Evolutionary conservation across 1,140 invertebrate species (phyloP).

Genomic region (Rhagoletis zephyria): DNA sequence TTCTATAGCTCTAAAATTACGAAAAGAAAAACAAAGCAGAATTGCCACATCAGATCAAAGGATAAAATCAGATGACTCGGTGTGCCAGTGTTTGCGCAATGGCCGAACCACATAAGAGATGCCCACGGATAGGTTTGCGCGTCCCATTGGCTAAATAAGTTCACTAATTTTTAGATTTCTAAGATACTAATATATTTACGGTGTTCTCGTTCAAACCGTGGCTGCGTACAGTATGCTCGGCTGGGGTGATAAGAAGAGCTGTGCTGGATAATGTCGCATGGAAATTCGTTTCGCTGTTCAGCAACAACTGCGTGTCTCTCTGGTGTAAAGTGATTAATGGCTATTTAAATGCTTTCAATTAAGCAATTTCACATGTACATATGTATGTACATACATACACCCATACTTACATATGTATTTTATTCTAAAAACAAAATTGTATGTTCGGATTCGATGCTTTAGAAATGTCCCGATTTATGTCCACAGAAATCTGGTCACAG

Average conservation of each 20-base stretch:
- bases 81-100: conserved; percentile 30
- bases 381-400: no score
- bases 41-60: background rate
- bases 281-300: conserved; percentile 48
- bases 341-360: conserved; percentile 52
- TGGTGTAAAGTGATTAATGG: conserved; percentile 39
- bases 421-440: background rate
- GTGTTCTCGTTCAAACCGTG: background rate
- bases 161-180: background rate
- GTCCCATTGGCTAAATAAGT: background rate
- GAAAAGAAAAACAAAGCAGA: background rate
- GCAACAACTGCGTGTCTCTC: conserved; percentile 31
- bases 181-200: background rate
- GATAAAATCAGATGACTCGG: conserved; percentile 21
- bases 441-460: background rate
- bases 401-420: no score
- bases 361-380: conserved; percentile 31
- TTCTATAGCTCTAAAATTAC: background rate
- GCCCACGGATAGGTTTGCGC: background rate
- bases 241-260: background rate
- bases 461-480: no score
- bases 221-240: background rate
- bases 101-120: background rate
- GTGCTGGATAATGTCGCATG: background rate
- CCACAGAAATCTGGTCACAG: no score